Evolutionary conservation across 2,888 invertebrate genomes (phyloP).

Genomic region (Eledona agricola): DNA sequence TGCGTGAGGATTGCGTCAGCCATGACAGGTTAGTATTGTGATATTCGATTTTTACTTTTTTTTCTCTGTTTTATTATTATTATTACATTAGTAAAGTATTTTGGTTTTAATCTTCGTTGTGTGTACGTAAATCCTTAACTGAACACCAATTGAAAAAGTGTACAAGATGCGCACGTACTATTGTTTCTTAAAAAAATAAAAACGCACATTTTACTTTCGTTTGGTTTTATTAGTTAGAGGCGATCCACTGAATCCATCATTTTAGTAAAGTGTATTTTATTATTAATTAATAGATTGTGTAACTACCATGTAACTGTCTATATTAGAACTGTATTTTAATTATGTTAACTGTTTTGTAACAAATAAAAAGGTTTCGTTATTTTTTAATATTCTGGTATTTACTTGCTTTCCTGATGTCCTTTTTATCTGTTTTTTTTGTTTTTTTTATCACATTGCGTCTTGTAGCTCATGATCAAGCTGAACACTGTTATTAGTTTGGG

Average conservation of each 20-base stretch:
- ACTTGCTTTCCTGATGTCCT: slow-evolving; percentile 2
- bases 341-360: slow-evolving; percentile 39
- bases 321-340: slow-evolving; percentile 38
- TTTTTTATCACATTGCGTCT: too few species aligned
- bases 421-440: not conserved
- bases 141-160: slow-evolving; percentile 33
- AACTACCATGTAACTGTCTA: slow-evolving; percentile 39
- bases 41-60: slow-evolving; percentile 10
- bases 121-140: slow-evolving; percentile 26
- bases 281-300: slow-evolving; percentile 37
- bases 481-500: too few species aligned
- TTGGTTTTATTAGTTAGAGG: slow-evolving; percentile 2
- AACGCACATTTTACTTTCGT: slow-evolving; percentile 16
- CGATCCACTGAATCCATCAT: slow-evolving; percentile 4
- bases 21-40: slow-evolving; percentile 24
- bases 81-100: slow-evolving; percentile 37
- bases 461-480: too few species aligned
- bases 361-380: slow-evolving; percentile 40
- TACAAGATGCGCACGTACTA: slow-evolving; percentile 18
- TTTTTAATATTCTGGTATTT: slow-evolving; percentile 26
- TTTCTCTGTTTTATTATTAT: slow-evolving; percentile 20
- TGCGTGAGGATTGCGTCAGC: slow-evolving; percentile 1
- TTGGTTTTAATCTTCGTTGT: slow-evolving; percentile 12
- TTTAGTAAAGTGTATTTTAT: slow-evolving; percentile 27
- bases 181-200: slow-evolving; percentile 8